phyloP scores from a whole-genome alignment of 1,140 invertebrate genomes.

The Leptinotarsa undecemlineata region DNA sequence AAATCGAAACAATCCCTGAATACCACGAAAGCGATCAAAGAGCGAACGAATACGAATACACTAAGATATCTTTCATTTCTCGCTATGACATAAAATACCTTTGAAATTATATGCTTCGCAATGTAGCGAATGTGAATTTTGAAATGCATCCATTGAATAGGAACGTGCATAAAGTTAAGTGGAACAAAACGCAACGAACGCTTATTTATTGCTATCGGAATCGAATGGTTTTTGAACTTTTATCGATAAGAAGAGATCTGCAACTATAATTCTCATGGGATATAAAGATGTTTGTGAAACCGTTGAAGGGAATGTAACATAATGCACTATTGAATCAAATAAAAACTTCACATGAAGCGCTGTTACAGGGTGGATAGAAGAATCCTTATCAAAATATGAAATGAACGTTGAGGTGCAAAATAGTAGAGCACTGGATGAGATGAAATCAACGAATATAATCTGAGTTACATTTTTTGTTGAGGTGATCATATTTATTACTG shows the following conservation, averaged over 20 bases:
- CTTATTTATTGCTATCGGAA: background rate
- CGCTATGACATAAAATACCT: slow-evolving; percentile 11
- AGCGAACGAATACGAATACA: background rate
- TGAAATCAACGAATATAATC: too few species aligned
- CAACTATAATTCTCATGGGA: slow-evolving; percentile 16
- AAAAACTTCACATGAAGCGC: background rate
- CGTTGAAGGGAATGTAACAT: slow-evolving; percentile 11
- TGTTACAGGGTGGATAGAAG: too few species aligned
- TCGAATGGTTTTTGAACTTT: background rate
- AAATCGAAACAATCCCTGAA: slow-evolving; percentile 3
- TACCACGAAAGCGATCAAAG: background rate
- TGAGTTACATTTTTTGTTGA: too few species aligned
- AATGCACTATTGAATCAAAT: slow-evolving; percentile 9
- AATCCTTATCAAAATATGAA: too few species aligned
- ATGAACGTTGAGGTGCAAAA: too few species aligned
- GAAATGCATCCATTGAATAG: slow-evolving; percentile 20
- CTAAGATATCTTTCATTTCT: background rate
- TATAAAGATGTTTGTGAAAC: slow-evolving; percentile 19
- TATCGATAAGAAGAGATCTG: slow-evolving; percentile 3
- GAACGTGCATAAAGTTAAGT: slow-evolving; percentile 19
- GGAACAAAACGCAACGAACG: slow-evolving; percentile 12
- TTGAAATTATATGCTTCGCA: slow-evolving; percentile 15
- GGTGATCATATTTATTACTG: too few species aligned
- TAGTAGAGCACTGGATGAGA: too few species aligned
- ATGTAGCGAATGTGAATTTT: slow-evolving; percentile 15